Base-by-base conservation (phyloP, 2,113 vertebrate species). In the Pachycephala philippinensis region DNA sequence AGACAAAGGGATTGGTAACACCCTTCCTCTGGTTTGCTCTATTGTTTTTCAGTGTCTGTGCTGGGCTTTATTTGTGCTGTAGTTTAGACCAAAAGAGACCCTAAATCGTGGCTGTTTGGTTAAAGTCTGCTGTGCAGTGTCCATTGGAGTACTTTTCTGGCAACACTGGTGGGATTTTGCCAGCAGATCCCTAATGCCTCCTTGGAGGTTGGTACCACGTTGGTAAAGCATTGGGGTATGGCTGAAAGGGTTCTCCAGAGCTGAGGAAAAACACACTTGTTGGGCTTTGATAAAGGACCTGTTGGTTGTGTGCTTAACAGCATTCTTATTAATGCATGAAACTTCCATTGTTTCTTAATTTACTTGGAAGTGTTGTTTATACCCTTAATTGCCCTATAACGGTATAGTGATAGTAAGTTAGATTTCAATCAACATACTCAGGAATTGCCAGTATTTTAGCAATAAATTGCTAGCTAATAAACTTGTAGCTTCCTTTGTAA, bases 381-480 rank as follows among this genome's bases (percentile, higher is more conserved):
- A 83, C 96, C 83, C 85, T 93, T 98, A 97, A 97, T 97, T 97
- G 96, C 95, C 83, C 95, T 88, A 18, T 95, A 95, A 97, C 65
- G 75, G 74, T 91, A 93, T 66, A 98, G 72, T 90, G 95, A 97
- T 97, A 97, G 94, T 80, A 96, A 97, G 96, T 96, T 96, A 97
- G 96, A 95, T 98, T 98, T 98, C 97, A 98, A 83, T 98, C 98
- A 98, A 94, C 97, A 77, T 88, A 88, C 91, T 97, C 95, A 96
- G 89, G 98, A 97, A 97, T 97, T 98, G 97, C 96, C 94, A 95
- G 97, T 97, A 98, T 98, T 98, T 98, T 98, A 98, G 97, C 96
- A 96, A 98, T 98, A 98, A 98, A 98, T 98, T 98, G 95, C 94
- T 79, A 95, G 97, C 97, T 98, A 98, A 98, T 98, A 98, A 98